Evolutionary conservation across 2,888 invertebrate genomes (phyloP).

Genomic region (Idaea dimidiata): DNA sequence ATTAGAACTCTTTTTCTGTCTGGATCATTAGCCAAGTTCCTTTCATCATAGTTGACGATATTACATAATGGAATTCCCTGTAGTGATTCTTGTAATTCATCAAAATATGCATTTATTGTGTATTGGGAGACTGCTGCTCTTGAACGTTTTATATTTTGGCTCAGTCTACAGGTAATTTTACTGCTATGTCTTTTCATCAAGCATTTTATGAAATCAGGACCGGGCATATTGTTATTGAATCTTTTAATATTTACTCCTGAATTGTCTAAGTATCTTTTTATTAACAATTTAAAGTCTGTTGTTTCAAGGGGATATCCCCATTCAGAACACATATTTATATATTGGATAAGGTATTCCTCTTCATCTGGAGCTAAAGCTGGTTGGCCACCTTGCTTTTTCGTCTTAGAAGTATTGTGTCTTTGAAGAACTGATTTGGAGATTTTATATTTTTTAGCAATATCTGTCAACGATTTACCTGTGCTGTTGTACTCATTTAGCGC

Average conservation of each 20-base stretch:
- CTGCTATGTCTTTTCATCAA: conserved; percentile 30
- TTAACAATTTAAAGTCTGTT: conserved; percentile 20
- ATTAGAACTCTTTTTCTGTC: conserved; percentile 25
- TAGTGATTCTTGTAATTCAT: conserved; percentile 3
- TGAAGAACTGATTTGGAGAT: conserved; percentile 9
- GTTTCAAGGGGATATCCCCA: conserved; percentile 29
- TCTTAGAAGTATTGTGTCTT: conserved; percentile 12
- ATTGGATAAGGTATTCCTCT: conserved; percentile 22
- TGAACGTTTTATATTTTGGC: conserved; percentile 32
- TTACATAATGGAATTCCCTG: conserved; percentile 4
- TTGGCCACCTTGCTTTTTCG: conserved; percentile 26
- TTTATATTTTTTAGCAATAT: conserved; percentile 20
- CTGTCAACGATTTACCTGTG: conserved; percentile 6
- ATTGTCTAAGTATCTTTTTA: conserved; percentile 25
- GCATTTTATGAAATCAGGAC: conserved; percentile 25
- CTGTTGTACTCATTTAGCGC: conserved; percentile 13
- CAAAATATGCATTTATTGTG: conserved; percentile 3
- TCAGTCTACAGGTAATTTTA: conserved; percentile 26
- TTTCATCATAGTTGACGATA: conserved; percentile 9
- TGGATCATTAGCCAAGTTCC: conserved; percentile 7
- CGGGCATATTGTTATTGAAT: conserved; percentile 29
- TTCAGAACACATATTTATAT: conserved; percentile 26
- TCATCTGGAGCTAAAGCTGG: conserved; percentile 13
- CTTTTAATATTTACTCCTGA: conserved; percentile 14
- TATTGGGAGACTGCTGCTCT: conserved; percentile 26